Evolutionary conservation across 1,140 invertebrate species (phyloP), one percentile per base, ranked within the genome.

Genomic region (Philaenus spumarius): DNA sequence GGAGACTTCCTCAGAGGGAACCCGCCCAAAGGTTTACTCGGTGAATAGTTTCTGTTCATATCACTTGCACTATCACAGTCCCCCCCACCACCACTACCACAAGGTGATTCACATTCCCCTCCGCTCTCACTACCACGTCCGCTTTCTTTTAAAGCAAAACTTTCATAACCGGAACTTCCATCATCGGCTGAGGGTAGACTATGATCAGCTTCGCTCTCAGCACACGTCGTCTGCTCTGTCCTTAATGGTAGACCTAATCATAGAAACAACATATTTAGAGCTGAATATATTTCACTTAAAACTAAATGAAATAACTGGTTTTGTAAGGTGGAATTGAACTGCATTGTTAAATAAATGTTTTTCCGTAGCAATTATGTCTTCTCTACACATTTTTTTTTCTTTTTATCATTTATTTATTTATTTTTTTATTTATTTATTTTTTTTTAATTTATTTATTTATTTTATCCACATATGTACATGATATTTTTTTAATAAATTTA

Each of bases 131-230:
- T 45, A 30, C 62, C 63, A 37, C 61, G 56, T 2, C 40, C 34
- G 14, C 52, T 22, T 39, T 72, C 75, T 63, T 82, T 83, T 62
- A 82, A 80, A 59, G 82, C 85, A 64, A 90, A 86, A 66, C 88
- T 91, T 66, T 91, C 88, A 65, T 91, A 91, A 24, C 87, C 89
- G 69, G 87, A 90, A 62, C 87, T 90, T 60, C 89, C 85, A 7
- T 90, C 86, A 2, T 86, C 87, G 15, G 86, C 76, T 0, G 87
- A 91, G 42, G 82, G 80, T 45, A 86, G 72, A 72, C 82, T 86
- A 64, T 82, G 67, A 47, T 62, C 59, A 43, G 66, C 66, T 22
- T 51, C 30, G 2, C 47, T 23, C 17, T 51, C 45, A 12, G 26
- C 9, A 11, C n/a, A 20, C 4, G 53, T 24, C 6, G 22, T 11